phyloP scores from a whole-genome alignment of 2,113 vertebrate genomes.

The Brachyhypopomus occidentalis region DNA sequence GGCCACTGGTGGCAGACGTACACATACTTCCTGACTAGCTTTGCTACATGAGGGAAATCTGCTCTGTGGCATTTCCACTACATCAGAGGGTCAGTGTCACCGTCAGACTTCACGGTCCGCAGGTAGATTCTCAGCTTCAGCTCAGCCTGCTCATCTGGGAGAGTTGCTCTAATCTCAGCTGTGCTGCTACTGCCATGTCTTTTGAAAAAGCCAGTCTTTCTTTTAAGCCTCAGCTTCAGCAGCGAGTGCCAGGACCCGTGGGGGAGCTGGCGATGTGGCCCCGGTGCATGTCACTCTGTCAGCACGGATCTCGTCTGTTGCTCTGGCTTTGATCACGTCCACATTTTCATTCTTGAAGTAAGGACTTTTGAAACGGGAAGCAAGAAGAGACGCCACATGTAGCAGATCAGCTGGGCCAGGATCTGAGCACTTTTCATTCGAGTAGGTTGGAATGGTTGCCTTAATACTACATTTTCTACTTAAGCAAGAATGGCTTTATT shows the following conservation, averaged over 20 bases:
- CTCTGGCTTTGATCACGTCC: conserved; percentile 33
- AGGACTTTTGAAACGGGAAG: conserved; percentile 25
- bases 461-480: conserved; percentile 21
- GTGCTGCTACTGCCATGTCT: not conserved
- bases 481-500: conserved; percentile 17
- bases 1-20: too few relatives aligned
- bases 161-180: too few relatives aligned
- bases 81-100: too few relatives aligned
- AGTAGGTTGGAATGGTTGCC: not conserved
- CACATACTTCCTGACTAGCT: too few relatives aligned
- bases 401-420: conserved; percentile 26
- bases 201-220: not conserved
- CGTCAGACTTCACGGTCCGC: too few relatives aligned
- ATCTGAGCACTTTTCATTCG: conserved; percentile 33
- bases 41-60: too few relatives aligned
- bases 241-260: not conserved
- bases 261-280: not conserved
- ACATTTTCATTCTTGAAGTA: conserved; percentile 26
- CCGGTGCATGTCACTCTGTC: not conserved
- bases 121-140: too few relatives aligned
- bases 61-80: too few relatives aligned
- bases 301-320: conserved; percentile 23
- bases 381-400: conserved; percentile 33
- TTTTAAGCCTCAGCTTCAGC: not conserved
- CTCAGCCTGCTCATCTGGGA: too few relatives aligned